Percentiles rank a stretch among this genome's conserved stretches.
Conservation (phyloP, 2,888 invertebrate genomes). For the Hyppa rectilinea region DNA sequence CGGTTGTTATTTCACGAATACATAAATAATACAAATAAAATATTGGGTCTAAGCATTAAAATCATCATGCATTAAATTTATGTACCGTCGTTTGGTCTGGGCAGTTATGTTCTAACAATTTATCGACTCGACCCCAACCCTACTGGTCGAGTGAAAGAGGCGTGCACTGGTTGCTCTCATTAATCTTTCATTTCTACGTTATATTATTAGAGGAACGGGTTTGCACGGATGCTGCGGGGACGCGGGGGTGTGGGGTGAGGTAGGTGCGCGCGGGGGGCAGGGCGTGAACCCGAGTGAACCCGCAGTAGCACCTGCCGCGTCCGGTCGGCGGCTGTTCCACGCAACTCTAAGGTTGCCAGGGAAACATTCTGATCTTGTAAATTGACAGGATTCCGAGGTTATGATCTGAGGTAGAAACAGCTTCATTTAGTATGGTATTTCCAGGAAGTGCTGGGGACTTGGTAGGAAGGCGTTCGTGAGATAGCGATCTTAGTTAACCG, state of each 20-base stretch:
- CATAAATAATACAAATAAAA: too few species aligned
- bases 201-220: conserved; percentile 91
- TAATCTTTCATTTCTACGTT: conserved; percentile 91
- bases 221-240: conserved; percentile 88
- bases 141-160: conserved; percentile 86
- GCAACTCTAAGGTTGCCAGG: conserved; percentile 65
- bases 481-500: background rate
- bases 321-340: conserved; percentile 76
- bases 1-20: too few species aligned
- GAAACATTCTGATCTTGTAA: conserved; percentile 55
- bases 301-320: conserved; percentile 89
- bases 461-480: background rate
- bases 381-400: conserved; percentile 55
- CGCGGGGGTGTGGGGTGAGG: conserved; percentile 66
- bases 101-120: conserved; percentile 14
- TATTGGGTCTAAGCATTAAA: background rate
- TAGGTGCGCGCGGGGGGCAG: conserved; percentile 66
- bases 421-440: background rate
- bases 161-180: conserved; percentile 90
- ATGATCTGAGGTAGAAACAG: conserved; percentile 34
- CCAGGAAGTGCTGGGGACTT: background rate
- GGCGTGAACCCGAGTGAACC: conserved; percentile 89
- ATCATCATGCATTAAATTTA: background rate
- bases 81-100: background rate
- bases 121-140: conserved; percentile 72